phyloP scores from a whole-genome alignment of 2,113 vertebrate species.

The Sceloporus tristichus region DNA sequence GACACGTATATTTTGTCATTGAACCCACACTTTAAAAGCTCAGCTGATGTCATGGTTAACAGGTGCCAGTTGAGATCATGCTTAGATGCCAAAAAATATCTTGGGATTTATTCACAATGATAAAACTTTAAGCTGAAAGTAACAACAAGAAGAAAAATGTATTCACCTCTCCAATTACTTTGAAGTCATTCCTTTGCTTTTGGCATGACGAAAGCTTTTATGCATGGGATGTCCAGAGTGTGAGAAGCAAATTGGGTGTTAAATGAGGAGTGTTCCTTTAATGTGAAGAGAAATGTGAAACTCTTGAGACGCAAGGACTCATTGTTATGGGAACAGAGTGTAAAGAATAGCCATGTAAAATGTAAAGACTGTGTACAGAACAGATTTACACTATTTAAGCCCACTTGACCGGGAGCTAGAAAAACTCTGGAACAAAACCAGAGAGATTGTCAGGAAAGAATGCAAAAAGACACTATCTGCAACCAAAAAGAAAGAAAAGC shows the following conservation, averaged over 20 bases:
- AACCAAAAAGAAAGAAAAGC: too few relatives aligned
- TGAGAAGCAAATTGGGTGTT: not conserved
- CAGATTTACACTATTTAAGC: too few relatives aligned
- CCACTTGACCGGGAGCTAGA: too few relatives aligned
- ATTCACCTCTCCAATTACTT: too few relatives aligned
- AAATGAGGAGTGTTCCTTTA: not conserved
- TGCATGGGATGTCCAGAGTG: not conserved
- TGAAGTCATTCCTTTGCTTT: not conserved
- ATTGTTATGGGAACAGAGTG: too few relatives aligned
- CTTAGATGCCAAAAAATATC: not conserved
- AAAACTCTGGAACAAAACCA: too few relatives aligned
- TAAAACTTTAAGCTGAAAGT: slow-evolving; percentile 37
- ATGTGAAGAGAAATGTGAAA: too few relatives aligned
- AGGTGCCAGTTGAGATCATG: not conserved
- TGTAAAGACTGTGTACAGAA: too few relatives aligned
- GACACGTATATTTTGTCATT: not conserved
- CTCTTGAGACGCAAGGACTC: not conserved
- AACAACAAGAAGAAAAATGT: not conserved
- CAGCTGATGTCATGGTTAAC: not conserved
- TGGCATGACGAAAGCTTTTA: not conserved
- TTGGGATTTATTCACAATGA: not conserved
- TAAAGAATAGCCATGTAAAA: too few relatives aligned
- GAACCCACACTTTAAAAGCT: not conserved
- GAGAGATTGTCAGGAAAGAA: too few relatives aligned
- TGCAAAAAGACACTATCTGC: too few relatives aligned